These are phyloP conservation scores for Pachycephus smyrnensis DNA, from an alignment of 2,888 invertebrate genomes.

Conservation along the genomic window DNA sequence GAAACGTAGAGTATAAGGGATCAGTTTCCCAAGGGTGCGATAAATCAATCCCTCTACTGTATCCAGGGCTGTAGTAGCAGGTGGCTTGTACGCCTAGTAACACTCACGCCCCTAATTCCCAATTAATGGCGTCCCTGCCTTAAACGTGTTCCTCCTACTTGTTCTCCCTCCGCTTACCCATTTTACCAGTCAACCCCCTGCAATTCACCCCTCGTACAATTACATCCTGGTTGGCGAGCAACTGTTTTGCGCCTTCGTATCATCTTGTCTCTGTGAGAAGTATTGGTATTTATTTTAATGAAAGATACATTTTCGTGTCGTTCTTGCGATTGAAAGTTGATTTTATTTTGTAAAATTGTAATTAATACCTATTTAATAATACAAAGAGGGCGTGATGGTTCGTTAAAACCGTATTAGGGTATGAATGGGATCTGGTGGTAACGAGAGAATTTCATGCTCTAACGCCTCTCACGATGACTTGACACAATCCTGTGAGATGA, in stretches of 20 bases:
- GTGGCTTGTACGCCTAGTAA: constrained; percentile 58
- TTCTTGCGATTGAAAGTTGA: background rate
- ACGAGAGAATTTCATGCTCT: constrained; percentile 52
- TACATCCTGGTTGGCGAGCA: background rate
- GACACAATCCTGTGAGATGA: constrained; percentile 45
- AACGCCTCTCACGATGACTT: constrained; percentile 45
- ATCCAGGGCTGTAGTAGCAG: constrained; percentile 54
- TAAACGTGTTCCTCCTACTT: background rate
- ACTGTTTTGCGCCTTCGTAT: background rate
- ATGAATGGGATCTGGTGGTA: background rate
- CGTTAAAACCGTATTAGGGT: background rate
- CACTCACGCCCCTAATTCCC: constrained; percentile 64
- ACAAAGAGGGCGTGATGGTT: background rate
- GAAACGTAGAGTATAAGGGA: background rate
- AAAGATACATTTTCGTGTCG: background rate
- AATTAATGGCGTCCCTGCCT: constrained; percentile 56
- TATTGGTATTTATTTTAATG: background rate
- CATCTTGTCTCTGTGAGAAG: background rate
- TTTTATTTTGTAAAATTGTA: background rate
- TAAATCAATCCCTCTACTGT: constrained; percentile 61
- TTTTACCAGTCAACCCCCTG: background rate
- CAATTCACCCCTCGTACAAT: background rate
- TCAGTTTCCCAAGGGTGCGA: constrained; percentile 55
- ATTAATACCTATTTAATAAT: background rate
- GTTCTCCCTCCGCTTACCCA: background rate